Percentiles rank a stretch among this genome's conserved stretches.
Evolutionary conservation across 1,140 invertebrate species (phyloP).

Genomic region (Drosophila lowei): DNA sequence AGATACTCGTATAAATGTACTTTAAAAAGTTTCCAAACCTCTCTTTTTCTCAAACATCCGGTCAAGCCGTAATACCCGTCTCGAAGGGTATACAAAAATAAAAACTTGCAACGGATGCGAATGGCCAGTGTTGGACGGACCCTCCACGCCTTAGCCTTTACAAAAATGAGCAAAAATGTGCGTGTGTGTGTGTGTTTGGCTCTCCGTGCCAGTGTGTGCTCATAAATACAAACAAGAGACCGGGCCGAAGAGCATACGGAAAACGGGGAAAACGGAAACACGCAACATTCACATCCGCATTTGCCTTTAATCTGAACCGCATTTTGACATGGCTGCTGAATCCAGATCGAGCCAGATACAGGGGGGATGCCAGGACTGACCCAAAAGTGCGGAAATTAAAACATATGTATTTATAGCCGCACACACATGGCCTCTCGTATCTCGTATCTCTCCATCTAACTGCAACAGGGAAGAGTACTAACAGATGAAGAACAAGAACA

Average conservation of each 20-base stretch:
- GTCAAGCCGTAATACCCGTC: too few relatives aligned
- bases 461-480: slow-evolving; percentile 19
- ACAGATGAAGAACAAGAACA: slow-evolving; percentile 17
- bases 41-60: too few relatives aligned
- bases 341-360: slow-evolving; percentile 1
- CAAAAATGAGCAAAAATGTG: slow-evolving; percentile 18
- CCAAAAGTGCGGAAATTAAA: slow-evolving; percentile 81
- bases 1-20: too few relatives aligned
- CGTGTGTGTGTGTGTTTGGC: slow-evolving; percentile 17
- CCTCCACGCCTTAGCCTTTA: slow-evolving; percentile 14
- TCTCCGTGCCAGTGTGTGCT: slow-evolving; percentile 12
- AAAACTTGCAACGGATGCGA: slow-evolving; percentile 65
- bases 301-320: slow-evolving; percentile 70
- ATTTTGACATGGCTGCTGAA: slow-evolving; percentile 48
- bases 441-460: slow-evolving; percentile 25
- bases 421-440: slow-evolving; percentile 55
- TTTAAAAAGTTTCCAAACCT: too few relatives aligned
- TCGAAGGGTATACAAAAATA: slow-evolving; percentile 34
- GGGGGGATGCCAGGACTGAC: slow-evolving; percentile 52
- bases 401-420: slow-evolving; percentile 79
- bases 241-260: slow-evolving; percentile 9
- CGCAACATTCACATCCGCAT: slow-evolving; percentile 69
- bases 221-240: slow-evolving; percentile 62
- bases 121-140: slow-evolving; percentile 29
- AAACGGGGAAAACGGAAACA: slow-evolving; percentile 51